Percentiles rank a stretch among this genome's conserved stretches.
Evolutionary conservation across 2,113 vertebrate species (phyloP).

Genomic region (Bambusicola thoracicus): DNA sequence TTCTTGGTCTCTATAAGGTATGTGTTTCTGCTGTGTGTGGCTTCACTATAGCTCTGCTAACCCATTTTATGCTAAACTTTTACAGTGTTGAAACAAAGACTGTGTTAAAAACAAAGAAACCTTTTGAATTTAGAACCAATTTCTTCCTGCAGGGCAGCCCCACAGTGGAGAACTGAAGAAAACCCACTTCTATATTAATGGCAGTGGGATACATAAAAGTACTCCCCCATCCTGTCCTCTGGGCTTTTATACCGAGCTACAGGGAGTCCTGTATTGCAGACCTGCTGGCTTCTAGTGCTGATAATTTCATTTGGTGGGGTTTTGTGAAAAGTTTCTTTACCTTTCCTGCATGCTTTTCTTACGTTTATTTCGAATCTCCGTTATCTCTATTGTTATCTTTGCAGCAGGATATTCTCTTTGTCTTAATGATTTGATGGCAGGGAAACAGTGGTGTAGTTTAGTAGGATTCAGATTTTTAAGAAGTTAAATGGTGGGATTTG

Average conservation of each 20-base stretch:
- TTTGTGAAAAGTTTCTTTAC: conserved; percentile 63
- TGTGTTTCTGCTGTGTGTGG: conserved; percentile 8
- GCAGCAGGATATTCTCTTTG: conserved; percentile 71
- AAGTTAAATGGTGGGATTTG: conserved; percentile 80
- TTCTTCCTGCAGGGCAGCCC: conserved; percentile 55
- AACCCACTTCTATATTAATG: conserved; percentile 63
- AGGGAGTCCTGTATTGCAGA: conserved; percentile 58
- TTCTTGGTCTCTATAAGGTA: conserved; percentile 87
- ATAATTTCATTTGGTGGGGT: conserved; percentile 50
- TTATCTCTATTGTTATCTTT: conserved; percentile 71
- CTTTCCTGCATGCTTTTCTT: conserved; percentile 40
- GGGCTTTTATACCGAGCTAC: conserved; percentile 52
- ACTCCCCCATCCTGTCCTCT: conserved; percentile 2
- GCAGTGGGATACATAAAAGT: conserved; percentile 41
- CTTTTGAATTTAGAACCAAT: conserved; percentile 52
- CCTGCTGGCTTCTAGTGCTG: conserved; percentile 59
- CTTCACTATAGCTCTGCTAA: not conserved
- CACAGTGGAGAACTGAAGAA: conserved; percentile 60
- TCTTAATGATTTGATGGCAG: conserved; percentile 74
- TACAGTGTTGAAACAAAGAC: not conserved
- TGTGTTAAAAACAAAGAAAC: not conserved
- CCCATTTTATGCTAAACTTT: conserved; percentile 7
- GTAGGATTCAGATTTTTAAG: conserved; percentile 76
- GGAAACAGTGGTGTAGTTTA: conserved; percentile 69
- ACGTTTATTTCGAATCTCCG: conserved; percentile 53